Percentiles rank a stretch among this genome's conserved stretches.
These are phyloP conservation scores for Shargacucullia verbasci DNA, from an alignment of 2,888 invertebrate species.

Conservation along the genomic window DNA sequence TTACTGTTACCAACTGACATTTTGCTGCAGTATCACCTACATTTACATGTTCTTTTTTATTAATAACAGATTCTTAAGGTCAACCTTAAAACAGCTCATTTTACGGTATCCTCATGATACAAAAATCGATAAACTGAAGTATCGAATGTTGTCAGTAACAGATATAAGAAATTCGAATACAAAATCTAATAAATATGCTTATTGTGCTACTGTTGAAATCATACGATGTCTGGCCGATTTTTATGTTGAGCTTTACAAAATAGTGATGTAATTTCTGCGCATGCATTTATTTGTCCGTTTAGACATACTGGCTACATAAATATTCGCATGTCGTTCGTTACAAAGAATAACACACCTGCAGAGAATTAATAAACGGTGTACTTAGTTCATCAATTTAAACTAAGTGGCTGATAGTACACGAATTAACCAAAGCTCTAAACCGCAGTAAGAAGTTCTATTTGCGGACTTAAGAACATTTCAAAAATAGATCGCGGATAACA, in stretches of 20 bases:
- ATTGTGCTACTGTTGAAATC: conserved; percentile 42
- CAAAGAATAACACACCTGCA: conserved; percentile 32
- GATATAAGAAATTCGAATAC: conserved; percentile 3
- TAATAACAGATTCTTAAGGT: conserved; percentile 7
- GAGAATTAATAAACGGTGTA: conserved; percentile 21
- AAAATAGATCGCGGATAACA: conserved; percentile 65
- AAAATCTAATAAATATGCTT: conserved; percentile 34
- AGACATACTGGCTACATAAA: conserved; percentile 51
- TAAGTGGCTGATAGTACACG: conserved; percentile 46
- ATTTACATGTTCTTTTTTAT: conserved; percentile 9
- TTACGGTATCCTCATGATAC: neutral
- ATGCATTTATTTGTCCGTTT: conserved; percentile 49
- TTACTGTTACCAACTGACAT: conserved; percentile 53
- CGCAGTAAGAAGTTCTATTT: conserved; percentile 50
- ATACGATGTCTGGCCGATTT: conserved; percentile 45
- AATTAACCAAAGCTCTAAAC: conserved; percentile 45
- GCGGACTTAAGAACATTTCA: conserved; percentile 53
- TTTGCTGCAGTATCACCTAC: conserved; percentile 23
- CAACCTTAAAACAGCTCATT: conserved; percentile 10
- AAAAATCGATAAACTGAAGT: neutral
- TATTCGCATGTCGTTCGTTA: conserved; percentile 16
- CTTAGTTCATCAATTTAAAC: conserved; percentile 29
- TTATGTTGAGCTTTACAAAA: conserved; percentile 39
- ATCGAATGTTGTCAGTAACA: neutral
- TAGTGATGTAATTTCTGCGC: conserved; percentile 50